A percentile compares a stretch with the other conserved stretches of the same genome.
These are phyloP conservation scores for Thunnus maccoyii DNA, from an alignment of 2,113 vertebrate genomes.

Conservation along the genomic window DNA sequence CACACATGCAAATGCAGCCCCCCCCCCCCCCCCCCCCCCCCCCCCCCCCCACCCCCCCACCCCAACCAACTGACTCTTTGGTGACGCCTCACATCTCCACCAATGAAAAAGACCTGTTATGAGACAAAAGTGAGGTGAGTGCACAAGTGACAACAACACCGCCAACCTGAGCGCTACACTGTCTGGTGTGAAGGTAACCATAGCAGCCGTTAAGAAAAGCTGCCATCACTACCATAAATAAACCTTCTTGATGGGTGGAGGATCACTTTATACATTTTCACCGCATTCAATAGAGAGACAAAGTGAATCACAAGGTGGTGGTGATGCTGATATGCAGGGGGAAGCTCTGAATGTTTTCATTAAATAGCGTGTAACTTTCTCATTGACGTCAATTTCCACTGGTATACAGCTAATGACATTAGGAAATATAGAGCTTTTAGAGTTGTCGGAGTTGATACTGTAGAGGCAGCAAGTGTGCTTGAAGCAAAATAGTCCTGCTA, in stretches of 20 bases:
- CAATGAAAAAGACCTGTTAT: slow-evolving; percentile 60
- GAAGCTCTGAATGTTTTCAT: slow-evolving; percentile 1
- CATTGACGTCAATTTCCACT: slow-evolving; percentile 13
- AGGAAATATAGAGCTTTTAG: background rate
- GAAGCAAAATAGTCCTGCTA: background rate
- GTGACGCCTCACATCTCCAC: slow-evolving; percentile 55
- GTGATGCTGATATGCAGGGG: background rate
- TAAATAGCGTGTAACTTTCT: background rate
- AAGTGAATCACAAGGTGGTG: slow-evolving; percentile 25
- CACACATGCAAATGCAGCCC: slow-evolving; percentile 6
- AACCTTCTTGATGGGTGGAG: slow-evolving; percentile 72
- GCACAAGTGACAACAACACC: slow-evolving; percentile 64
- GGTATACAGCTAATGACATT: background rate
- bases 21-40: no score
- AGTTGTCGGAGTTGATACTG: background rate
- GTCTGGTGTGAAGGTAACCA: slow-evolving; percentile 83
- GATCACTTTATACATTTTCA: slow-evolving; percentile 60
- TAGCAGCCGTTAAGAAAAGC: slow-evolving; percentile 81
- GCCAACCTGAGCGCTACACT: slow-evolving; percentile 65
- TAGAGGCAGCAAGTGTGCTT: background rate
- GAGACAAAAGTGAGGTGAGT: slow-evolving; percentile 65
- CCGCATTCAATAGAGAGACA: slow-evolving; percentile 27
- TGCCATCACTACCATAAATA: slow-evolving; percentile 81
- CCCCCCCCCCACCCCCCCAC: background rate
- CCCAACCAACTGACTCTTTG: slow-evolving; percentile 21